These are phyloP conservation scores for Orthonychiurus folsomi DNA, from an alignment of 2,888 invertebrate genomes.

Conservation along the genomic window DNA sequence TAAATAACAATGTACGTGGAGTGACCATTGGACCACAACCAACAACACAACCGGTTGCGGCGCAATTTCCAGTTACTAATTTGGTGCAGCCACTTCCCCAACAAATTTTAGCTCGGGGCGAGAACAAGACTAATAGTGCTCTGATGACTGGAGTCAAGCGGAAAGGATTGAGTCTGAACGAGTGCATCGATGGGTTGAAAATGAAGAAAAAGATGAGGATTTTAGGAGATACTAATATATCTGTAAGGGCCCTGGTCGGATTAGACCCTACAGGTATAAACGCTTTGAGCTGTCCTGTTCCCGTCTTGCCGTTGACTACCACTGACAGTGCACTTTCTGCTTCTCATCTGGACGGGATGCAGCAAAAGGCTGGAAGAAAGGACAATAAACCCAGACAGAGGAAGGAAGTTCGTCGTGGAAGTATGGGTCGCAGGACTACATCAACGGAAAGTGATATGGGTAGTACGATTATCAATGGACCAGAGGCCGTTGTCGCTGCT, in stretches of 20 bases:
- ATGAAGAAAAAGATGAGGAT: constrained; percentile 33
- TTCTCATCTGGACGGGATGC: not conserved
- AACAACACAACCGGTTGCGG: too few species aligned
- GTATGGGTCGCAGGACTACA: not conserved
- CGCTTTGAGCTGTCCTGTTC: too few species aligned
- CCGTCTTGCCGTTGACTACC: not conserved
- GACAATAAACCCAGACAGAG: constrained; percentile 9
- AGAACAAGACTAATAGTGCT: constrained; percentile 17
- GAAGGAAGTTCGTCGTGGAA: not conserved
- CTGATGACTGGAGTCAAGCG: too few species aligned
- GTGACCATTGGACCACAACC: too few species aligned
- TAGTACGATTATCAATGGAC: constrained; percentile 32
- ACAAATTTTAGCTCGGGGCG: constrained; percentile 12
- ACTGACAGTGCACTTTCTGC: not conserved
- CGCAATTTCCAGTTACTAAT: too few species aligned
- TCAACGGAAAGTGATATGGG: constrained; percentile 15
- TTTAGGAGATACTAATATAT: constrained; percentile 23
- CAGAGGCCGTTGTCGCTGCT: constrained; percentile 37
- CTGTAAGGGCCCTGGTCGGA: not conserved
- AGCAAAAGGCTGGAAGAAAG: not conserved
- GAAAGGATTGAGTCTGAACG: constrained; percentile 32
- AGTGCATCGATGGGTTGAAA: constrained; percentile 36
- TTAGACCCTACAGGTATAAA: not conserved
- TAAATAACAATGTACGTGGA: constrained; percentile 9
- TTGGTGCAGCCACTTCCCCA: constrained; percentile 26